Conservation (phyloP, 2,797 vertebrate species). For the Enteromius treurensis region DNA sequence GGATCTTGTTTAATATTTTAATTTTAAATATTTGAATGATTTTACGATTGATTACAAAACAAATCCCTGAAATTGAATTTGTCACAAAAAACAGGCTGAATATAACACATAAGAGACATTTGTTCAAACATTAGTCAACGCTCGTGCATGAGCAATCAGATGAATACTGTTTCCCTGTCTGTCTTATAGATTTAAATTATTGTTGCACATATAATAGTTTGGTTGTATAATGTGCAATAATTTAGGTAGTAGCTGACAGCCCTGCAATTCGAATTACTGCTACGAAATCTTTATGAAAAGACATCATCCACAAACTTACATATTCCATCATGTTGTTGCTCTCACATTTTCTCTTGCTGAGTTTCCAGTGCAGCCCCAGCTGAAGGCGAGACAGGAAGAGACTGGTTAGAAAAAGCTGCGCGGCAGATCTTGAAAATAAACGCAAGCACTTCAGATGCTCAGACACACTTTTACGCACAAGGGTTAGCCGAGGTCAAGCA, state of each 20-base stretch:
- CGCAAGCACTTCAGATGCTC: constrained; percentile 48
- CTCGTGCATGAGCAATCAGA: background rate
- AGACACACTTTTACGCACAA: constrained; percentile 48
- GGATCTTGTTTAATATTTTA: background rate
- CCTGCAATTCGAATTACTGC: background rate
- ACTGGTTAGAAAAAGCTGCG: constrained; percentile 48
- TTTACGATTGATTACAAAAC: background rate
- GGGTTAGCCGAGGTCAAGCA: constrained; percentile 70
- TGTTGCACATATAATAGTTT: background rate
- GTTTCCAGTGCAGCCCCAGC: constrained; percentile 99
- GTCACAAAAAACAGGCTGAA: background rate
- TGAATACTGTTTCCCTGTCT: background rate
- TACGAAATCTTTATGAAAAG: background rate
- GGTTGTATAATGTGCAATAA: background rate
- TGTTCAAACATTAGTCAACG: background rate
- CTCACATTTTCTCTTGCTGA: constrained; percentile 99
- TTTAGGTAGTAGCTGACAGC: background rate
- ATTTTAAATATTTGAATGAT: background rate
- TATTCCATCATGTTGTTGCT: constrained; percentile 99
- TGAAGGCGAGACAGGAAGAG: constrained; percentile 72
- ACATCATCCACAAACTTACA: constrained; percentile 79
- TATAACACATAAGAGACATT: background rate
- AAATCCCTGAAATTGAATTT: background rate
- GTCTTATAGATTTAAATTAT: background rate
- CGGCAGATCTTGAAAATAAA: constrained; percentile 3